A percentile compares a stretch with the other conserved stretches of the same genome.
Conservation (phyloP, 2,113 vertebrate genomes). For the Macquaria australasica region DNA sequence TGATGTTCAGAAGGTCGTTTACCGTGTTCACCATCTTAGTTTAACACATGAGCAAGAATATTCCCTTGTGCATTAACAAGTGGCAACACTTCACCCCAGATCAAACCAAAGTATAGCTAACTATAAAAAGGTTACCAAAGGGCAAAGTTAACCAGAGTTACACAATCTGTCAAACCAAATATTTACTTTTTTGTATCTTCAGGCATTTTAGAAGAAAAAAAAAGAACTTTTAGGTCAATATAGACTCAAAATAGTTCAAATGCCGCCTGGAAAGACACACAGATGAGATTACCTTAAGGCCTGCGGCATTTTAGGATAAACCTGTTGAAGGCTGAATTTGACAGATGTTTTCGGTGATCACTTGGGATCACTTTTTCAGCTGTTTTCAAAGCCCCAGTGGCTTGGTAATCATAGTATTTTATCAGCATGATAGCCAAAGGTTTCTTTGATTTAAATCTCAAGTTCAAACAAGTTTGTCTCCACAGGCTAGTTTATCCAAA, state of each 20-base stretch:
- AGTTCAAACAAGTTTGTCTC: not conserved
- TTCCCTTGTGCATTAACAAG: too few species aligned
- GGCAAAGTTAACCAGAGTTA: not conserved
- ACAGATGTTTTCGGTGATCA: not conserved
- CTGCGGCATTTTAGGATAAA: not conserved
- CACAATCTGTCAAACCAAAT: not conserved
- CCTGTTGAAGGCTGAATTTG: not conserved
- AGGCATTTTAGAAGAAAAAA: not conserved
- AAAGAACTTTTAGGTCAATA: not conserved
- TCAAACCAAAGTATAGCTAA: not conserved
- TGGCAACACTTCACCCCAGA: too few species aligned
- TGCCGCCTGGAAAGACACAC: not conserved
- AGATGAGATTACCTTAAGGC: not conserved
- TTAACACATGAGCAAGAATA: not conserved
- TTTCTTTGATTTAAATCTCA: not conserved
- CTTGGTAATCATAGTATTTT: not conserved
- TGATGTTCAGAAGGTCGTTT: not conserved
- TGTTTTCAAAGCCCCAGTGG: not conserved
- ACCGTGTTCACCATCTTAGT: not conserved
- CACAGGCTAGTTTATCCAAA: not conserved
- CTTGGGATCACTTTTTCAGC: not conserved
- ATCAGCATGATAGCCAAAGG: not conserved
- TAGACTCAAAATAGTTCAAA: not conserved
- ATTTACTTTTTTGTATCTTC: conserved; percentile 17
- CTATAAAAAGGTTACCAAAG: not conserved